Conservation (phyloP, 1,140 invertebrate genomes). For the Lethocerus indicus region DNA sequence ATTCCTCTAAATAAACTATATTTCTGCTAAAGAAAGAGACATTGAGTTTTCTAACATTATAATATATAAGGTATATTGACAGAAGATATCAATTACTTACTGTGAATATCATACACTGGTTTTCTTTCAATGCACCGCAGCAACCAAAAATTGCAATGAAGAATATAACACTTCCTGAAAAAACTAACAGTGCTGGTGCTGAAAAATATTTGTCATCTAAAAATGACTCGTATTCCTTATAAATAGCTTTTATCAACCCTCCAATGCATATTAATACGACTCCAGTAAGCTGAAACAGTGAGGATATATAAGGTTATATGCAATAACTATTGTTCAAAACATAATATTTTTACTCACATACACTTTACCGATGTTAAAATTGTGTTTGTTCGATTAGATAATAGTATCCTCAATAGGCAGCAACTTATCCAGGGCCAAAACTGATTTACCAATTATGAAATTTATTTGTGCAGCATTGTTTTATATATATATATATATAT, state of each 20-base stretch:
- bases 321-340: too few species aligned
- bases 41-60: not conserved
- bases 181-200: slow-evolving; percentile 35
- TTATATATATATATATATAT: too few species aligned
- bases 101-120: slow-evolving; percentile 62
- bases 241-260: slow-evolving; percentile 21
- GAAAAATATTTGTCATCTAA: slow-evolving; percentile 22
- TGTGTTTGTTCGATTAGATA: too few species aligned
- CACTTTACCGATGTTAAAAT: too few species aligned
- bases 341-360: too few species aligned
- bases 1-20: not conserved
- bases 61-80: not conserved
- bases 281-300: slow-evolving; percentile 21
- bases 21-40: not conserved
- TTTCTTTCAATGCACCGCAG: slow-evolving; percentile 65
- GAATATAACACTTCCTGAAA: slow-evolving; percentile 52
- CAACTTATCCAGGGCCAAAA: too few species aligned
- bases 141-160: slow-evolving; percentile 68
- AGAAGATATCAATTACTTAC: slow-evolving; percentile 31
- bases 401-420: too few species aligned
- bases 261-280: slow-evolving; percentile 22
- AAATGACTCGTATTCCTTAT: slow-evolving; percentile 24
- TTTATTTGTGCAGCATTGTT: too few species aligned
- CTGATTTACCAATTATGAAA: too few species aligned
- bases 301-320: too few species aligned